These are phyloP conservation scores for Symphodus melops DNA, from an alignment of 2,113 vertebrate species.

Conservation along the genomic window DNA sequence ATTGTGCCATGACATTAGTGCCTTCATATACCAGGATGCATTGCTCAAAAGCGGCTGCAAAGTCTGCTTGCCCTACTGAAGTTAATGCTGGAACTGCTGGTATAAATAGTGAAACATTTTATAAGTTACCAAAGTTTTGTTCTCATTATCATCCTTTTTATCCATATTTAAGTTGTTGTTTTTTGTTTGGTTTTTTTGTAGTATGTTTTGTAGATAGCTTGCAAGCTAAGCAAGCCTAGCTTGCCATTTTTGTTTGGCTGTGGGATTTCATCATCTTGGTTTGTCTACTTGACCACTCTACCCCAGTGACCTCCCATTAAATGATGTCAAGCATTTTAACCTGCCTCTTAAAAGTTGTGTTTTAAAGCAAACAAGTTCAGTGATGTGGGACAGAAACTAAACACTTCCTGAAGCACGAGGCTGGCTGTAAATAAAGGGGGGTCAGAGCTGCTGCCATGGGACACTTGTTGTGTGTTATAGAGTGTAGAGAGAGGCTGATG, in stretches of 20 bases:
- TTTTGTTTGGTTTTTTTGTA: not conserved
- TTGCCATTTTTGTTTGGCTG: not conserved
- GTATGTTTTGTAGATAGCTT: no score
- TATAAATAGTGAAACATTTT: not conserved
- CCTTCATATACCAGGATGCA: not conserved
- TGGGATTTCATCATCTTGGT: constrained; percentile 18
- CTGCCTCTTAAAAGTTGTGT: constrained; percentile 40
- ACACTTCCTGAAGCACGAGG: constrained; percentile 3
- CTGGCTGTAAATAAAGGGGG: constrained; percentile 26
- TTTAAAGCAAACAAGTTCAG: constrained; percentile 47
- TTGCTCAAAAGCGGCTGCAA: not conserved
- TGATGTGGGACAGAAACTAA: constrained; percentile 21
- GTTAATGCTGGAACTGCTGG: not conserved
- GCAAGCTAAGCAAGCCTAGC: not conserved
- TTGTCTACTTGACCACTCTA: constrained; percentile 30
- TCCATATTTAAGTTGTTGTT: not conserved
- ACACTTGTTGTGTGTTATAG: constrained; percentile 44
- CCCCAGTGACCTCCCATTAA: constrained; percentile 54
- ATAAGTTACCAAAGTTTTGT: no score
- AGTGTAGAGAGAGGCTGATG: constrained; percentile 18
- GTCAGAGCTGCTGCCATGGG: constrained; percentile 17
- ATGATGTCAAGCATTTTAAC: constrained; percentile 64
- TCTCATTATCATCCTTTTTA: no score
- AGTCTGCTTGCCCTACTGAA: not conserved
- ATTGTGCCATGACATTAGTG: not conserved